Conservation (phyloP, 1,140 invertebrate genomes). For the Aphaenogaster floridana region DNA sequence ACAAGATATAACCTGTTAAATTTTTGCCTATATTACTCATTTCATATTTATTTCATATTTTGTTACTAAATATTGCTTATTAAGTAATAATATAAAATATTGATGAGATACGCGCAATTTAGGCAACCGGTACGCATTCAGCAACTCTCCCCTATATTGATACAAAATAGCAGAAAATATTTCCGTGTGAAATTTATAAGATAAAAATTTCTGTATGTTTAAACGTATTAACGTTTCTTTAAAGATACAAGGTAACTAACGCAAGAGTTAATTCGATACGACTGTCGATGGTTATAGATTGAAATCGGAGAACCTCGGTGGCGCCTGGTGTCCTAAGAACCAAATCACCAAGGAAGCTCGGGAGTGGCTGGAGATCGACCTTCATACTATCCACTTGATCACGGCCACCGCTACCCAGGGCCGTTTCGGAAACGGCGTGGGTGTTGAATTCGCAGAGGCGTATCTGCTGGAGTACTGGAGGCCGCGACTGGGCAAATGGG, state of each 20-base stretch:
- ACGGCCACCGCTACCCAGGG: constrained; percentile 95
- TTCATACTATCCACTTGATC: constrained; percentile 91
- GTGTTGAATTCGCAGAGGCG: constrained; percentile 92
- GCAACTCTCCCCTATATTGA: too few species aligned
- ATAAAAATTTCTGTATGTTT: background rate
- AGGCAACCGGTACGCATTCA: too few species aligned
- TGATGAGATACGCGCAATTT: too few species aligned
- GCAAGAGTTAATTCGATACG: constrained; percentile 10
- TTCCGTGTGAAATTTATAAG: background rate
- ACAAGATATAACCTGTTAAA: too few species aligned
- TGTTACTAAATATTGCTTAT: too few species aligned
- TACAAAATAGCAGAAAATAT: too few species aligned
- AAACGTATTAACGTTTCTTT: background rate
- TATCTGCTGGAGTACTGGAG: constrained; percentile 94
- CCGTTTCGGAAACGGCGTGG: constrained; percentile 94
- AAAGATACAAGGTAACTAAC: background rate
- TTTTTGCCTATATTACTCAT: too few species aligned
- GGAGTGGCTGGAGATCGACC: constrained; percentile 94
- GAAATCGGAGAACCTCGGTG: constrained; percentile 92
- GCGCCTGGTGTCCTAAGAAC: constrained; percentile 94
- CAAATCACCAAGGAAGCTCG: constrained; percentile 91
- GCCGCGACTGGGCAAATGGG: constrained; percentile 91
- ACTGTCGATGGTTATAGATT: constrained; percentile 88
- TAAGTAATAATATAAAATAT: too few species aligned
- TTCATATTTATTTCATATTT: too few species aligned